A percentile compares a stretch with the other conserved stretches of the same genome.
Evolutionary conservation across 92 coral and sea anemone species (phyloP).

Genomic region (Desmophyllum pertusum): DNA sequence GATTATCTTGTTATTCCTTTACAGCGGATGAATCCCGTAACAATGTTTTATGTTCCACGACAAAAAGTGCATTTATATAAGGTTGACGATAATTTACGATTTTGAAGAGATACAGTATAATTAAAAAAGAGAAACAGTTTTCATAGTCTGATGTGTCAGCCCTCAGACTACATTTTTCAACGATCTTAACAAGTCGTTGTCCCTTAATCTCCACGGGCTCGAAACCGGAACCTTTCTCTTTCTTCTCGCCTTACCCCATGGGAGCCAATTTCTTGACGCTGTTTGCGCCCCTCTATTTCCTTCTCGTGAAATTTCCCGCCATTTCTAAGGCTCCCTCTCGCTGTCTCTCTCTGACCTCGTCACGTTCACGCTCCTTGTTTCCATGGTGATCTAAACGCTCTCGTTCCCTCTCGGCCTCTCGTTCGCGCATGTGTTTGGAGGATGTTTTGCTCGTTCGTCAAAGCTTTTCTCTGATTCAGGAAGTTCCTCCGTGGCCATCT

Average conservation of each 20-base stretch:
- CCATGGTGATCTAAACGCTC: slow-evolving; percentile 42
- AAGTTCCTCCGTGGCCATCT: neutral
- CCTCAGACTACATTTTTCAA: too few relatives aligned
- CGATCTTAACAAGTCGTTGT: neutral
- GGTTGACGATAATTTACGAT: neutral
- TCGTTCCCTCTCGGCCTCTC: slow-evolving; percentile 50
- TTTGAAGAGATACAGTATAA: neutral
- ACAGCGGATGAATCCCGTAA: neutral
- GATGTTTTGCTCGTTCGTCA: neutral
- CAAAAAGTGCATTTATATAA: neutral
- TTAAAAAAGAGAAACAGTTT: neutral
- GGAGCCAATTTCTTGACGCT: slow-evolving; percentile 59
- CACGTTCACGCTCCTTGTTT: slow-evolving; percentile 54
- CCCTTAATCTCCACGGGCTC: slow-evolving; percentile 50
- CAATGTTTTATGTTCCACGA: neutral
- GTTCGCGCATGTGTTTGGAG: slow-evolving; percentile 35
- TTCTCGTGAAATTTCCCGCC: slow-evolving; percentile 54
- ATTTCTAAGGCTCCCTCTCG: slow-evolving; percentile 49
- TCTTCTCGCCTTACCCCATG: slow-evolving; percentile 56
- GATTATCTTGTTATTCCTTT: neutral
- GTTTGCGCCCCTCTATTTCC: slow-evolving; percentile 72
- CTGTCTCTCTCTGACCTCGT: slow-evolving; percentile 61
- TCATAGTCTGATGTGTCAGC: too few relatives aligned
- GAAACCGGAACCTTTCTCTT: slow-evolving; percentile 71
- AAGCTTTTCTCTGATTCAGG: slow-evolving; percentile 18